Base-by-base conservation (phyloP, 92 coral and sea anemone species). In the Metridium senile region DNA sequence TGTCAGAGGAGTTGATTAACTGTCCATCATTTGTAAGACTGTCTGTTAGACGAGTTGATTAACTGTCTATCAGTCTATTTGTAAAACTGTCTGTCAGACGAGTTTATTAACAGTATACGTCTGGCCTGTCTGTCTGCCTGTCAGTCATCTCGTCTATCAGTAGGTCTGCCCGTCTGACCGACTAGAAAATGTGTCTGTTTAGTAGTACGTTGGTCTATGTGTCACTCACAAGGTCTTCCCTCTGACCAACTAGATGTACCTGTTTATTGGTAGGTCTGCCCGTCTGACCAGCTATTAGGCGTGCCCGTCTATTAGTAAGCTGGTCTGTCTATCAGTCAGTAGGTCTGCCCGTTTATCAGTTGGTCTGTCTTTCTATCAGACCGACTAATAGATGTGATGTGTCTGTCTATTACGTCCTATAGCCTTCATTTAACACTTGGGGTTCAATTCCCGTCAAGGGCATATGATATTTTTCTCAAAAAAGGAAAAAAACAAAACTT, bases 251-350 rank as follows among this genome's bases (percentile, higher is more conserved):
- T 39, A 39, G 6, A 13, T 39, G 6, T 6, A 13, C 13, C 49
- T 39, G 49, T 39, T 13, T 39, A 13, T 4, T 13, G n/a, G 47
- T 26, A 39, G 6, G 49, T 39, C 13, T 6, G 49, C 13, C 49
- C 13, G 49, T 39, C 49, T 39, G 49, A 39, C 49, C n/a, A n/a
- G n/a, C n/a, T n/a, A 39, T 6, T 39, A 39, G 6, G 49, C 13
- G 6, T 6, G 49, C 13, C 49, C 13, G 49, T 39, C 49, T 39
- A 13, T 4, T 13, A 39, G 49, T 4, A 39, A 4, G 49, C 20
- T 25, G 43, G 43, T 31, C 46, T 33, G 72, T 66, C 72, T 66
- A 20, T 27, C 43, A 21, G 72, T 30, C 17, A 19, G 72, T 66
- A 19, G 25, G 51, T 31, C 46, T 66, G 43, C 26, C 26, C 0